phyloP scores from a whole-genome alignment of 2,888 invertebrate genomes.

The Schrankia costaestrigalis region DNA sequence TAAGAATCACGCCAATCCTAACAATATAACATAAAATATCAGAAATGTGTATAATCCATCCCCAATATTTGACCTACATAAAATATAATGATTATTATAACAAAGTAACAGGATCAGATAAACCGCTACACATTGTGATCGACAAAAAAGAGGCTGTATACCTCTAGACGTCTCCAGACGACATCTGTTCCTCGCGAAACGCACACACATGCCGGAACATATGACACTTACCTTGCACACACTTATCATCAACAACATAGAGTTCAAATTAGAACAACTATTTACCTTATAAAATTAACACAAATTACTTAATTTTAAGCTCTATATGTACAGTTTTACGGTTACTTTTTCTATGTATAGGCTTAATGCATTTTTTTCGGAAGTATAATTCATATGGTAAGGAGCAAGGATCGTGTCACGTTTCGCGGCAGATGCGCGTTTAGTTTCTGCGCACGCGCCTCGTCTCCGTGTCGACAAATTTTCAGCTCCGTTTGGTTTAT shows the following conservation, averaged over 20 bases:
- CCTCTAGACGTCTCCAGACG: constrained; percentile 30
- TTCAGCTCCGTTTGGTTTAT: constrained; percentile 40
- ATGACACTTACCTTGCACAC: constrained; percentile 49
- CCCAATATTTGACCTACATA: constrained; percentile 26
- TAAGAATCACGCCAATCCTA: too few species aligned
- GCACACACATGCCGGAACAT: constrained; percentile 68
- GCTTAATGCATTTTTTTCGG: constrained; percentile 52
- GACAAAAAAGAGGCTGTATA: constrained; percentile 43
- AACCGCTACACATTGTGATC: constrained; percentile 54
- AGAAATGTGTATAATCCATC: too few species aligned
- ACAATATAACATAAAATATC: too few species aligned
- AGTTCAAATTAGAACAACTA: constrained; percentile 18
- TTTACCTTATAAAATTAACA: constrained; percentile 7
- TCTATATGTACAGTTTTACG: too few species aligned
- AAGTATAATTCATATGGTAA: constrained; percentile 72
- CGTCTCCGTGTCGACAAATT: constrained; percentile 36
- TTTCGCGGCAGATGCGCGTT: constrained; percentile 71
- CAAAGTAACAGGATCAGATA: constrained; percentile 51
- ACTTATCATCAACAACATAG: constrained; percentile 12
- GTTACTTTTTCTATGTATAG: constrained; percentile 26
- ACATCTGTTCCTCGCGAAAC: constrained; percentile 64
- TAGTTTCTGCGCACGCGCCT: constrained; percentile 64
- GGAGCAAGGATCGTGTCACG: constrained; percentile 71
- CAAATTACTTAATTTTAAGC: too few species aligned
- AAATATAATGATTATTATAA: constrained; percentile 24